Evolutionary conservation across 2,797 vertebrate species (phyloP), one percentile per base, ranked within the genome.

Genomic region (Argyrosomus regius): DNA sequence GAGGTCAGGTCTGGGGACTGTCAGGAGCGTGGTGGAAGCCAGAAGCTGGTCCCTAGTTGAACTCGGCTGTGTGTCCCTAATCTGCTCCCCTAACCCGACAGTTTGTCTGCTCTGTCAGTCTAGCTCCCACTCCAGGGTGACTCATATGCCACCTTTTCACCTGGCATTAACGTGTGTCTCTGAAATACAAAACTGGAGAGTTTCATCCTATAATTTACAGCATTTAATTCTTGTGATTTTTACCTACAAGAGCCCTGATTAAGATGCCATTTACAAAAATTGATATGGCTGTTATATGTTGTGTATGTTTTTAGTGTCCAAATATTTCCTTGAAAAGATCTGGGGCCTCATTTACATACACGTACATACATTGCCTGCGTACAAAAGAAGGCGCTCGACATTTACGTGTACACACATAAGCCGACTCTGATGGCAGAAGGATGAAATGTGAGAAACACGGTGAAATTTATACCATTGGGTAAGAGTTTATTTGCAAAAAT

Each of bases 51-150:
- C 78, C 81, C 85, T 58, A 59, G 72, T 17, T 87, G 88, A 92
- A 89, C 87, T 72, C 14, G 48, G 73, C 52, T 3, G 72, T 69
- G 74, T 68, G 59, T 77, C 72, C 76, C 75, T 16, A 69, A 53
- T 72, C 57, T 43, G 24, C 61, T 6, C 59, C 39, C n/a, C 24
- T n/a, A 75, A 82, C 80, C 66, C 22, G 20, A 80, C 71, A 69
- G 67, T 77, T 69, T 52, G 82, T 78, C 83, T 84, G 67, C 61
- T 35, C 78, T 68, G 88, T 84, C 84, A 74, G 85, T 84, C 83
- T 79, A 74, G 69, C 67, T 86, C 16, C 3, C 52, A 18, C 66
- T 77, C 39, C 45, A 18, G 60, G 39, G 41, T 80, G 85, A 90
- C 79, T 85, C 85, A 79, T 6, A 18, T 10, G 3, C 45, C 60